Base-by-base conservation (phyloP, 2,888 invertebrate species). In the Macrophya alboannulata region DNA sequence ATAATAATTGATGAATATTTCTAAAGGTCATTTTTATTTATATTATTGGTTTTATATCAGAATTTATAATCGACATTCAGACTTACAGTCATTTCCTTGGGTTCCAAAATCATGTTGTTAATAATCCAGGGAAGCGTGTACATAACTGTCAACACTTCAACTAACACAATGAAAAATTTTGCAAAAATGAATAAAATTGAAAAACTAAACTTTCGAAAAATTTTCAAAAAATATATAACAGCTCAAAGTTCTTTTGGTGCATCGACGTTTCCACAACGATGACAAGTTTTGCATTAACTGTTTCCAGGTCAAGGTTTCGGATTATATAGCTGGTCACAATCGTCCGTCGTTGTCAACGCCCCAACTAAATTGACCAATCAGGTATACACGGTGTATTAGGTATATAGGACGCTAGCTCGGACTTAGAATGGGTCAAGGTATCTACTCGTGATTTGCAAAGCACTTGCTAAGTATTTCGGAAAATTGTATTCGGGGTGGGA, bases 281-380 rank as follows among this genome's bases (percentile, higher is more conserved):
- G 77, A 37, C 43, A 77, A 77, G 17, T 51, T 77, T 55, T 77
- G 21, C 51, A 77, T 77, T 77, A 77, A 77, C 4, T 55, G 51
- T 77, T 55, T 77, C 37, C 55, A 77, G 77, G 77, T 77, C 77
- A 77, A 77, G 77, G 77, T 37, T 55, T 31, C 51, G 37, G 51
- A 25, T 55, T 77, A 77, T 77, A 77, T 77, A 77, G 31, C 77
- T 55, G 77, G 55, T 17, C 51, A 77, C 77, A 77, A 77, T 6
- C 15, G 77, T 31, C 59, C 43, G 59, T 21, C 43, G 59, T 21
- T 43, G 37, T 62, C 59, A 81, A 62, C 62, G 62, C 81, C 81
- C 59, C 37, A 21, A 59, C 59, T 62, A 81, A 59, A 21, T 43
- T 81, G 21, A 81, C 81, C 81, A 81, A 81, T 81, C 62, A 43